Base-by-base conservation (phyloP, 1,140 invertebrate species). In the Delia radicum region DNA sequence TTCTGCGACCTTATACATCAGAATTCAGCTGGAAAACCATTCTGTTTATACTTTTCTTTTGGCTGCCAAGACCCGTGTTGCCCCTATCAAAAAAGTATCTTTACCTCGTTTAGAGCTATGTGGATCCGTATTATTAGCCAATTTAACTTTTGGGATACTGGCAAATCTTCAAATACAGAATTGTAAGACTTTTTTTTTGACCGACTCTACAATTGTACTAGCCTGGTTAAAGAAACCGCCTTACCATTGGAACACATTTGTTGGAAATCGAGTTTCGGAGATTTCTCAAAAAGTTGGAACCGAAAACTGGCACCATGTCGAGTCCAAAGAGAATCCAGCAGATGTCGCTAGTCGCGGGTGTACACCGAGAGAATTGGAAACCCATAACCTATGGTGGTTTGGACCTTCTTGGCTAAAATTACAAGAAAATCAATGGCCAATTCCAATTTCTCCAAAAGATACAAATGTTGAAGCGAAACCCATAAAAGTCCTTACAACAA, bases 201-300 rank as follows among this genome's bases (percentile, higher is more conserved):
- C 71, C 2, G 37, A 73, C 24, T 55, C 72, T 15, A 73, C 37
- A 1, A 73, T 46, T 3, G n/a, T 73, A 3, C 12, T 73, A 8
- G 15, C 71, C 4, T 73, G 21, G 71, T 15, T 73, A 24, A 31
- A 46, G 2, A 61, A 73, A 31, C 72, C 46, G 1, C 72, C 72
- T 0, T 73, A 46, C 26, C n/a, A 1, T 5, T 73, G 46, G 72
- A 21, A 26, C 10, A 73, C 72, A 37, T 73, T 73, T 55, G 72
- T 73, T 15, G 72, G 42, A 15, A 55, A 73, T 61, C 46, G 72
- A 31, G 26, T 73, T 0, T 61, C 71, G 13, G 46, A 73, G 48
- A 28, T 73, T 48, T 3, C 12, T 5, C 12, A 46, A 28, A 46
- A 21, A 8, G 46, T 73, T 3, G 72, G 72, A 6, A 27, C 15